Percentiles rank a stretch among this genome's conserved stretches.
phyloP scores from a whole-genome alignment of 2,797 vertebrate genomes.

The Poeciliopsis infans region DNA sequence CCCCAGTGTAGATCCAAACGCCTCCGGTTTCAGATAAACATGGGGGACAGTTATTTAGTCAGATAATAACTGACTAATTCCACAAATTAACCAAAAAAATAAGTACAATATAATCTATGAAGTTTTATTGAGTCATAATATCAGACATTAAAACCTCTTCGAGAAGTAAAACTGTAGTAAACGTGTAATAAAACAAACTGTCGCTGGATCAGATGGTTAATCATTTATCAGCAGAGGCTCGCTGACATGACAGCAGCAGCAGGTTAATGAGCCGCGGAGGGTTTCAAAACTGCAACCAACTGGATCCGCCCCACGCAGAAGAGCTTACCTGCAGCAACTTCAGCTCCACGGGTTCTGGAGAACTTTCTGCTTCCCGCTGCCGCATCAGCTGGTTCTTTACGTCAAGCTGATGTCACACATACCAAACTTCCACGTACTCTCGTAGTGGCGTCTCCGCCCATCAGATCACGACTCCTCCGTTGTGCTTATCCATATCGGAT shows the following conservation, averaged over 20 bases:
- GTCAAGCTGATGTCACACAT: background rate
- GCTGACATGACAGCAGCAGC: background rate
- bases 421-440: background rate
- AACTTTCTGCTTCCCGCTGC: background rate
- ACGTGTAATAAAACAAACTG: background rate
- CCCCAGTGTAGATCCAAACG: background rate
- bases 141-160: background rate
- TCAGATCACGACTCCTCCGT: background rate
- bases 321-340: too few relatives aligned
- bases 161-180: background rate
- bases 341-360: background rate
- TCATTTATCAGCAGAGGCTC: background rate
- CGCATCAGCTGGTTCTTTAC: background rate
- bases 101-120: background rate
- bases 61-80: background rate
- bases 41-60: background rate
- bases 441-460: background rate
- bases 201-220: background rate
- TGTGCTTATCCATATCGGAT: too few relatives aligned
- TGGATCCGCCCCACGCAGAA: too few relatives aligned
- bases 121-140: background rate
- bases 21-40: background rate
- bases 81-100: background rate
- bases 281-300: background rate
- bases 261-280: background rate